Conservation (phyloP, 1,140 invertebrate genomes). For the Drosophila seguyi region DNA sequence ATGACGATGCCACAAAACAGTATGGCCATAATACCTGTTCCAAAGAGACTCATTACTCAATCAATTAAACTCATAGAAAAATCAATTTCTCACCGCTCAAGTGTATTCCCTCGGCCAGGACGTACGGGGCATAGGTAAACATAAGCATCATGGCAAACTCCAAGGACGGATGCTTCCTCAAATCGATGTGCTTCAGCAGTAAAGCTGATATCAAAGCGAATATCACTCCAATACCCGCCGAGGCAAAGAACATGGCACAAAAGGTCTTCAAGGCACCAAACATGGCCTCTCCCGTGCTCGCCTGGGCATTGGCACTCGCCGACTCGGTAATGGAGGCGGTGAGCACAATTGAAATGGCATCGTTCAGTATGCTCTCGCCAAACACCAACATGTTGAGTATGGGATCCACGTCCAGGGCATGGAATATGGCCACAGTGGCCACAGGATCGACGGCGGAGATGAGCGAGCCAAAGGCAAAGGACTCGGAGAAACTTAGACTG, state of each 20-base stretch:
- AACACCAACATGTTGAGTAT: slow-evolving; percentile 99
- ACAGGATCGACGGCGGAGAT: slow-evolving; percentile 99
- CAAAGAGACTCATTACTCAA: not conserved
- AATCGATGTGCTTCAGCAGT: slow-evolving; percentile 97
- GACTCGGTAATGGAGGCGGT: slow-evolving; percentile 93
- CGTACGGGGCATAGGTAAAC: slow-evolving; percentile 99
- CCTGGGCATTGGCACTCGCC: slow-evolving; percentile 67
- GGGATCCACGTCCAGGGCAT: slow-evolving; percentile 96
- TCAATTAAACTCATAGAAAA: too few species aligned
- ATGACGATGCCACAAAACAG: slow-evolving; percentile 99
- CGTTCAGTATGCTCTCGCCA: slow-evolving; percentile 98
- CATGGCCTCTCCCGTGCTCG: slow-evolving; percentile 91
- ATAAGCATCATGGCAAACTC: slow-evolving; percentile 99
- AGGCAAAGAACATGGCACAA: slow-evolving; percentile 99
- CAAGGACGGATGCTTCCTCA: slow-evolving; percentile 98
- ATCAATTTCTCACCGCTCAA: slow-evolving; percentile 87
- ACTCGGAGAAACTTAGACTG: slow-evolving; percentile 92
- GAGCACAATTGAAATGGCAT: slow-evolving; percentile 98
- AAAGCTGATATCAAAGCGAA: slow-evolving; percentile 98
- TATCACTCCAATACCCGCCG: slow-evolving; percentile 97
- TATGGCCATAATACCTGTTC: slow-evolving; percentile 96
- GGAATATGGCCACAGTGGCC: slow-evolving; percentile 99
- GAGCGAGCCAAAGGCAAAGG: slow-evolving; percentile 97
- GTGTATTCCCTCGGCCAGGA: slow-evolving; percentile 94
- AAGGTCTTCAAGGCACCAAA: slow-evolving; percentile 96